Evolutionary conservation across 2,888 invertebrate species (phyloP).

Genomic region (Anarsia innoxiella): DNA sequence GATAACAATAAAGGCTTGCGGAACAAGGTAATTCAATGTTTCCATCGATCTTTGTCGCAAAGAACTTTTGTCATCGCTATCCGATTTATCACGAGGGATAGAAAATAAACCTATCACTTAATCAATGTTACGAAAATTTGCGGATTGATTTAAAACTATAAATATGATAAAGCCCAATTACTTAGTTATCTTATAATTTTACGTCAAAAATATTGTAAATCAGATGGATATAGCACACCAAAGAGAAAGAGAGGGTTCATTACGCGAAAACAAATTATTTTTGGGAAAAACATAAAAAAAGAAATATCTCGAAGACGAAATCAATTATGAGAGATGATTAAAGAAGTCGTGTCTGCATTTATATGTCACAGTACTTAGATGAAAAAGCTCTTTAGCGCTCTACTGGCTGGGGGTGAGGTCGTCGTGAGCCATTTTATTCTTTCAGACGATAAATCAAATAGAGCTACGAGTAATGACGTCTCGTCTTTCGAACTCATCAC

Average conservation of each 20-base stretch:
- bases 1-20: conserved; percentile 23
- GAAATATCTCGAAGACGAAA: conserved; percentile 24
- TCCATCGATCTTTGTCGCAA: conserved; percentile 25
- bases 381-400: conserved; percentile 33
- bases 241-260: too few relatives aligned
- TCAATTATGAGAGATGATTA: conserved; percentile 32
- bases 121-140: too few relatives aligned
- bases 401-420: too few relatives aligned
- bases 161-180: too few relatives aligned
- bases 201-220: too few relatives aligned
- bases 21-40: conserved; percentile 26
- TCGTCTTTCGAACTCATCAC: conserved; percentile 5
- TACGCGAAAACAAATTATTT: too few relatives aligned
- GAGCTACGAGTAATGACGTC: conserved; percentile 28
- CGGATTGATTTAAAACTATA: too few relatives aligned
- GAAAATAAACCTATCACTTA: too few relatives aligned
- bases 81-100: conserved; percentile 18
- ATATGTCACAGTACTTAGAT: conserved; percentile 28
- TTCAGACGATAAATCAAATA: conserved; percentile 40
- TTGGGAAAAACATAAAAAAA: background rate
- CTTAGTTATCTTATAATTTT: too few relatives aligned
- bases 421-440: conserved; percentile 30
- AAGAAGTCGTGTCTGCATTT: conserved; percentile 33
- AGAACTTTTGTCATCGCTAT: conserved; percentile 21
- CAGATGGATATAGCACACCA: too few relatives aligned